A percentile compares a stretch with the other conserved stretches of the same genome.
phyloP scores from a whole-genome alignment of 1,140 invertebrate species.

The Drosophila tsacasi region DNA sequence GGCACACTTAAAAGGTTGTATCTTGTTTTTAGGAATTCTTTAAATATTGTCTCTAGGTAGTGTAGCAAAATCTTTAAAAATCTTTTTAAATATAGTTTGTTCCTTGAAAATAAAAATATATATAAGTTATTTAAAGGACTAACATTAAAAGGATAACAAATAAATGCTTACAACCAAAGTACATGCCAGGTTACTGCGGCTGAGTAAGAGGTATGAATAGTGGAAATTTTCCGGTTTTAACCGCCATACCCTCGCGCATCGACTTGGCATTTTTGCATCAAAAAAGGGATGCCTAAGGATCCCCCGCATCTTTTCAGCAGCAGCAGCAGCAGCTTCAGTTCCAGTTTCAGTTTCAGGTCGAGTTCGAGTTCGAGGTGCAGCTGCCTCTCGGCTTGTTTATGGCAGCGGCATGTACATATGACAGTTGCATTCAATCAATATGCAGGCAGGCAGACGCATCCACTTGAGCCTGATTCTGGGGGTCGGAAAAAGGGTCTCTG shows the following conservation, averaged over 20 bases:
- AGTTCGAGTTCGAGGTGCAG: slow-evolving; percentile 30
- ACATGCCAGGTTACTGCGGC: not conserved
- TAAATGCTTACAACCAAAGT: not conserved
- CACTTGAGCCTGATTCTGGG: slow-evolving; percentile 4
- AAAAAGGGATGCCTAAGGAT: slow-evolving; percentile 9
- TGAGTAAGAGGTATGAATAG: slow-evolving; percentile 10
- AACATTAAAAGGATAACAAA: not conserved
- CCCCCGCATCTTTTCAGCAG: slow-evolving; percentile 9
- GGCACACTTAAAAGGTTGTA: not conserved
- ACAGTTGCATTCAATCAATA: slow-evolving; percentile 78
- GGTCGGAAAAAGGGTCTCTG: not conserved
- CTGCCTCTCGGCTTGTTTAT: slow-evolving; percentile 61
- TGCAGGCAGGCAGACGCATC: slow-evolving; percentile 54
- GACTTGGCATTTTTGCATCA: slow-evolving; percentile 55
- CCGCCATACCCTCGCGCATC: slow-evolving; percentile 18
- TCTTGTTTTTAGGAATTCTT: not conserved
- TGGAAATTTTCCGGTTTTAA: slow-evolving; percentile 24
- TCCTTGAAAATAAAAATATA: too few species aligned
- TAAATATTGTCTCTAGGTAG: not conserved
- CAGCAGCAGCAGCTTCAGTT: not conserved
- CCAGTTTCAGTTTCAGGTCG: slow-evolving; percentile 2
- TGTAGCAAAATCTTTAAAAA: not conserved
- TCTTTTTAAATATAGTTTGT: not conserved
- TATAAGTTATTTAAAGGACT: not conserved
- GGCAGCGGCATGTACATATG: slow-evolving; percentile 68